Evolutionary conservation across 2,797 vertebrate genomes (phyloP), one percentile per base, ranked within the genome.

Genomic region (Sebastes kiyomatsui): DNA sequence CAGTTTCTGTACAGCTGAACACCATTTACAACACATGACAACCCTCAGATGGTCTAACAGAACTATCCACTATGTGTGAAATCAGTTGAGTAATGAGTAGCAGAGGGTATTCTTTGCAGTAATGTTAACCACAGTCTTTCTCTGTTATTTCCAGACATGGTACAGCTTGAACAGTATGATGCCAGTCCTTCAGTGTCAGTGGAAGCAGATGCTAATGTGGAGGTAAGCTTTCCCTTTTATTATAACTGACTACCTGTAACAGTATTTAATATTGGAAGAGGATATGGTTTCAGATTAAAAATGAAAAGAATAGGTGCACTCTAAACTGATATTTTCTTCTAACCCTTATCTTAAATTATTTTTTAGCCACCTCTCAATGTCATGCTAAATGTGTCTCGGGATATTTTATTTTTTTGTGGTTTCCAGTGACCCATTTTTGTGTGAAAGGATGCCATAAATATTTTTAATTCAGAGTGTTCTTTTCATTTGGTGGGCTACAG

Each of bases 91-190:
- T 32, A 18, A 28, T 30, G 72, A 42, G 5, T 20, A 33, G 14
- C 10, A 49, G 8, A 56, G 23, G 56, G 38, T 12, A 42, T 58
- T 60, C 16, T 56, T 60, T 49, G 4, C 32, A 23, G 13, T 27
- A 6, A 54, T 8, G 10, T 72, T 74, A 22, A 87, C 67, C 27
- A 27, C 5, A 46, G 2, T 62, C 8, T 73, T 62, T 42, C 18
- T 86, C 32, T 65, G 11, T 49, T 73, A 2, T 56, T 77, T 90
- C 75, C 62, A 99, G 98, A 98, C 85, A 98, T 99, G 88, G 97
- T 92, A 20, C 97, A 98, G 76, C 94, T 99, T 77, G 96, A 97
- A 86, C 96, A 97, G 78, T 96, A 96, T 0, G 97, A 98, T 2
- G 81, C 91, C 0, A 94, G 86, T 46, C 94, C 95, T 67, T 92